Conservation (phyloP, 2,113 vertebrate species). For the Gopherus evgoodei region DNA sequence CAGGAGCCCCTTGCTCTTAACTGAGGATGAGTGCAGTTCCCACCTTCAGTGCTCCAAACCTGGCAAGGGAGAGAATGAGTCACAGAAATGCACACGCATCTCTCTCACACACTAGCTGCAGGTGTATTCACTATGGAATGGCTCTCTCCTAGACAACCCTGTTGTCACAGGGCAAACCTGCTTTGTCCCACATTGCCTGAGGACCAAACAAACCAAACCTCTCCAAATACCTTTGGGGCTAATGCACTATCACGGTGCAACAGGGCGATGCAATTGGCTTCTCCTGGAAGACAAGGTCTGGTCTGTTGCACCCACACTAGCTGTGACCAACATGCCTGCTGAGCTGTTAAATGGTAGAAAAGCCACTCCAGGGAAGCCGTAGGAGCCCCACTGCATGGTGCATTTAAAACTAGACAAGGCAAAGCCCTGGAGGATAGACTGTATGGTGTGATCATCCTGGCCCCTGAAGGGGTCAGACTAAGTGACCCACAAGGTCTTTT, state of each 20-base stretch:
- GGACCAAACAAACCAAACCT: rapidly evolving
- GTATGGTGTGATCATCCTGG: background rate
- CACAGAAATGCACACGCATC: background rate
- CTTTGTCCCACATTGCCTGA: background rate
- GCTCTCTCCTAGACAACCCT: background rate
- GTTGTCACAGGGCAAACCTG: background rate
- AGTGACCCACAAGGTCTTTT: background rate
- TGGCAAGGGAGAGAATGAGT: background rate
- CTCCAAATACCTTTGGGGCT: background rate
- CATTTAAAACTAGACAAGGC: background rate
- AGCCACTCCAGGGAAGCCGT: background rate
- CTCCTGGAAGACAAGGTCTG: background rate
- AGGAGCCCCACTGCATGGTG: background rate
- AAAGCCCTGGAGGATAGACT: background rate
- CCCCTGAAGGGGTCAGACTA: background rate
- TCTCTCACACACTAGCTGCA: background rate
- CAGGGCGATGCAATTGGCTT: background rate
- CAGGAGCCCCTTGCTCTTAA: background rate
- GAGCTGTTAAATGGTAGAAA: background rate
- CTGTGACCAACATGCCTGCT: background rate
- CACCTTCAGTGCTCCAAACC: background rate
- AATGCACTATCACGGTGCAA: background rate
- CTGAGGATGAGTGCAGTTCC: background rate
- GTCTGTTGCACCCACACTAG: background rate
- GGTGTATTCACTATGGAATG: background rate